Evolutionary conservation across 2,888 invertebrate species (phyloP).

Genomic region (Aleiodes testaceus): DNA sequence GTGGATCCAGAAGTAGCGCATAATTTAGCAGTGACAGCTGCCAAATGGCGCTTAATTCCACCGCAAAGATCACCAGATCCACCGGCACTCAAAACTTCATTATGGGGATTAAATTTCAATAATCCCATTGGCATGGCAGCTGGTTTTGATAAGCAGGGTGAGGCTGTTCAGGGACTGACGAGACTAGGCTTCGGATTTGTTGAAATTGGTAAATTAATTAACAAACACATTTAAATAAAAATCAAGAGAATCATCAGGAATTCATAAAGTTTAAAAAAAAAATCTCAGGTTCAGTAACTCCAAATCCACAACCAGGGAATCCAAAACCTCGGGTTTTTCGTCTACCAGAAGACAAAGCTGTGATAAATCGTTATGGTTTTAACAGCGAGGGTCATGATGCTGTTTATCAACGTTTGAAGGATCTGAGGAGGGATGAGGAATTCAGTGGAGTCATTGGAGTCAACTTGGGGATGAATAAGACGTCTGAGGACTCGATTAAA

Average conservation of each 20-base stretch:
- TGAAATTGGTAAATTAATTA: constrained; percentile 83
- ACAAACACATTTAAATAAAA: neutral
- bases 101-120: constrained; percentile 82
- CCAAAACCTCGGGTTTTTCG: constrained; percentile 94
- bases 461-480: constrained; percentile 97
- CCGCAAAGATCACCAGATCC: constrained; percentile 77
- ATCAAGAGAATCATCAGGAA: neutral
- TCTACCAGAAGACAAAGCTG: constrained; percentile 86
- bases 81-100: constrained; percentile 78
- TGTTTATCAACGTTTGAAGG: constrained; percentile 80
- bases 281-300: constrained; percentile 84
- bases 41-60: constrained; percentile 85
- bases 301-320: constrained; percentile 94
- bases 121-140: constrained; percentile 99
- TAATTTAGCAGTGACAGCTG: constrained; percentile 82
- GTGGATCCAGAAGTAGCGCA: constrained; percentile 90
- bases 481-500: constrained; percentile 80
- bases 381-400: constrained; percentile 93
- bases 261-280: neutral
- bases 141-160: constrained; percentile 98
- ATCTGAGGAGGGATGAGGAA: constrained; percentile 74
- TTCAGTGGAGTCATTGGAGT: constrained; percentile 86
- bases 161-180: constrained; percentile 87
- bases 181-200: constrained; percentile 95
- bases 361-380: constrained; percentile 97